These are phyloP conservation scores for Odontothrips loti DNA, from an alignment of 2,888 invertebrate genomes.

Conservation along the genomic window DNA sequence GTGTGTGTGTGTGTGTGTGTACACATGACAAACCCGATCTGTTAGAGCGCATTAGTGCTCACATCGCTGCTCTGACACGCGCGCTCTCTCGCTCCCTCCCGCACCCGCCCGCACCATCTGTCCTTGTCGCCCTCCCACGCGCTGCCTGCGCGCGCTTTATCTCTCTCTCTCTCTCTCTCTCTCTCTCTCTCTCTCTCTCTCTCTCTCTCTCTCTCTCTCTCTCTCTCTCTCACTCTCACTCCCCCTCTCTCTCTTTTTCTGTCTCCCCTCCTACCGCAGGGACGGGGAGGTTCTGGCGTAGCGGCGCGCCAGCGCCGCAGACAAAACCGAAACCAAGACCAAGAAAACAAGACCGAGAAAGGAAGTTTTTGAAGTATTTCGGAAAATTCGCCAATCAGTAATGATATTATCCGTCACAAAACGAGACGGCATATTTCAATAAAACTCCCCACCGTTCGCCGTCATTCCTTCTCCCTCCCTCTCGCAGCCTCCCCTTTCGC, in stretches of 20 bases:
- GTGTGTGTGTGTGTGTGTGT: not conserved
- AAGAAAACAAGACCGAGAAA: too few species aligned
- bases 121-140: not conserved
- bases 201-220: not conserved
- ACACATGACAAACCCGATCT: conserved; percentile 26
- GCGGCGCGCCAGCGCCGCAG: not conserved
- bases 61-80: not conserved
- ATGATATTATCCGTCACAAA: too few species aligned
- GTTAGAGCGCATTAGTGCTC: conserved; percentile 26
- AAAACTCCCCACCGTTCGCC: not conserved
- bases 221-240: conserved; percentile 6
- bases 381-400: too few species aligned
- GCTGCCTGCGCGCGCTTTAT: not conserved
- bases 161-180: not conserved
- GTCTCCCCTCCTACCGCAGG: not conserved
- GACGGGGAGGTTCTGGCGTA: not conserved
- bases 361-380: too few species aligned
- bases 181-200: not conserved
- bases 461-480: not conserved
- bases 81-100: not conserved
- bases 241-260: not conserved
- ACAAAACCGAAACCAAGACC: not conserved
- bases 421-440: too few species aligned
- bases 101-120: not conserved
- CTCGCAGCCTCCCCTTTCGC: not conserved